These are phyloP conservation scores for Drosophila orena DNA, from an alignment of 1,140 invertebrate genomes.

Conservation along the genomic window DNA sequence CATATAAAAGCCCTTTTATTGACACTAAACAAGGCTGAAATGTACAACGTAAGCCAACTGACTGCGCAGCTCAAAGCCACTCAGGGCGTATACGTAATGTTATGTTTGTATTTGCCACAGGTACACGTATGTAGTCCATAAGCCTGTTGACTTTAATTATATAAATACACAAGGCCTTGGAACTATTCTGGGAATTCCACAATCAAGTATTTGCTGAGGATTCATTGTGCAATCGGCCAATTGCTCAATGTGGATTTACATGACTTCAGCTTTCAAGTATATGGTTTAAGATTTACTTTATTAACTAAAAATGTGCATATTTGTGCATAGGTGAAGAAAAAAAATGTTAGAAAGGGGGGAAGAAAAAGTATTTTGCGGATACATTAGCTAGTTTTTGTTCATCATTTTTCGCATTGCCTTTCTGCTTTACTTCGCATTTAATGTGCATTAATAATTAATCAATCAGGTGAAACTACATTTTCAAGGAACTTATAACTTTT, in stretches of 20 bases:
- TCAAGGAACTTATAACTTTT: neutral
- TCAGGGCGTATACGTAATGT: slow-evolving; percentile 31
- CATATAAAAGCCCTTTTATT: slow-evolving; percentile 30
- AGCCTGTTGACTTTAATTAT: slow-evolving; percentile 26
- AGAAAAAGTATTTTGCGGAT: slow-evolving; percentile 5
- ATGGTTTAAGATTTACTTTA: neutral
- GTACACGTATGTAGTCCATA: slow-evolving; percentile 3
- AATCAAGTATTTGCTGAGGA: neutral
- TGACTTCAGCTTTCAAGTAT: neutral
- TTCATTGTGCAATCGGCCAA: neutral
- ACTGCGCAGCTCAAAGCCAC: slow-evolving; percentile 1
- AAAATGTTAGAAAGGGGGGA: too few relatives aligned
- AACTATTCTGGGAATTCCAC: neutral
- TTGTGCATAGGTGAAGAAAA: neutral
- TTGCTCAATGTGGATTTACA: neutral
- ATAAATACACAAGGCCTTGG: neutral
- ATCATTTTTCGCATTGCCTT: slow-evolving; percentile 8
- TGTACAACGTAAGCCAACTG: slow-evolving; percentile 15
- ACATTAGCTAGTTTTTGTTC: neutral
- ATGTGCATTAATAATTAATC: slow-evolving; percentile 26
- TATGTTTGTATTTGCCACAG: neutral
- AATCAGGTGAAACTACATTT: slow-evolving; percentile 9
- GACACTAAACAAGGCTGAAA: slow-evolving; percentile 30
- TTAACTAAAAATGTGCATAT: neutral
- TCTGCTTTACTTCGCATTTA: slow-evolving; percentile 4